phyloP scores from a whole-genome alignment of 2,797 vertebrate genomes.

The Buphagus erythrorhynchus region DNA sequence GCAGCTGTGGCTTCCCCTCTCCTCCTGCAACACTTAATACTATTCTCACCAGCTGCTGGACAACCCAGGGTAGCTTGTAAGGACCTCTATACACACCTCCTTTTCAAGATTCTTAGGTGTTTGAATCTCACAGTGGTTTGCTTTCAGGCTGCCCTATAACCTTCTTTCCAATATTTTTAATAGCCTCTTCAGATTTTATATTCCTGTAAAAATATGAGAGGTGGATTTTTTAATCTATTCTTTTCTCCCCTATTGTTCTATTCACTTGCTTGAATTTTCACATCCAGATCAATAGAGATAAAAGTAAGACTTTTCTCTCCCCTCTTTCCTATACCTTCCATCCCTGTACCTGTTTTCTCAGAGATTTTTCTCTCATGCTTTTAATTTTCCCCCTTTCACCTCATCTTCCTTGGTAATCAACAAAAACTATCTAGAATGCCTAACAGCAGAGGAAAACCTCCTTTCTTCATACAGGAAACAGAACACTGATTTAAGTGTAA shows the following conservation, averaged over 20 bases:
- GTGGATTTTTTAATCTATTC: not conserved
- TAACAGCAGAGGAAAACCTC: not conserved
- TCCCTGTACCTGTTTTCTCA: not conserved
- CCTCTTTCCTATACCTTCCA: not conserved
- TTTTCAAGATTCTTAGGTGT: not conserved
- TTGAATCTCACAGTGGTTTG: not conserved
- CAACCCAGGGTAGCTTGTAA: not conserved
- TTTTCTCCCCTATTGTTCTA: not conserved
- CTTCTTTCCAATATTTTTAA: not conserved
- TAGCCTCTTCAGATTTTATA: not conserved
- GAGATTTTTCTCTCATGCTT: not conserved
- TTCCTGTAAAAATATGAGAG: not conserved
- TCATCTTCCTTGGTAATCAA: not conserved
- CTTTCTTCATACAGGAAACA: not conserved
- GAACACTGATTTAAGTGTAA: not conserved
- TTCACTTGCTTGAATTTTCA: not conserved
- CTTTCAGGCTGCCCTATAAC: not conserved
- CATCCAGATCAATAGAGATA: not conserved
- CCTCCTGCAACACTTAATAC: not conserved
- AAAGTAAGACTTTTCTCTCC: not conserved
- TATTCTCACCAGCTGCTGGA: not conserved
- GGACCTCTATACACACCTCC: not conserved
- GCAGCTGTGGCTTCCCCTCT: constrained; percentile 5
- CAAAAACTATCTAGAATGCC: not conserved
- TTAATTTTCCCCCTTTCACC: not conserved